Base-by-base conservation (phyloP, 1,140 invertebrate species). In the Stegodyphus dumicola region DNA sequence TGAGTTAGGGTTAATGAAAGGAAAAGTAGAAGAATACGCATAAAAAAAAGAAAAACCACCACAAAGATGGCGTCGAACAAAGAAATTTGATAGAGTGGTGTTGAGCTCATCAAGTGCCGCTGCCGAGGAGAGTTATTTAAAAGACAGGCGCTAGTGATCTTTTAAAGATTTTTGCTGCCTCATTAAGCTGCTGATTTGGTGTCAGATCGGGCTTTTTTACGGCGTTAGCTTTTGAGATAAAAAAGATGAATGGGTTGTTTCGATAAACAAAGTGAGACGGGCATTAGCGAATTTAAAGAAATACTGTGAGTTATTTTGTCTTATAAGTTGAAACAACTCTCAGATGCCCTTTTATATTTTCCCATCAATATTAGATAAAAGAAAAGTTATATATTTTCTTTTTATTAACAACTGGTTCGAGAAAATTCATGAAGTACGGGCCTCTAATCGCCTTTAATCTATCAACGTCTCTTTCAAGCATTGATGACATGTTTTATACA, bases 1-100 rank as follows among this genome's bases (percentile, higher is more conserved):
- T 85, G 81, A 85, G 81, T 85, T 85, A 85, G 81, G 81, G 73
- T 85, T 85, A 85, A 85, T 85, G 81, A 85, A 85, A 85, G 74
- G 66, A 74, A 73, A 74, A 74, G 79, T n/a, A 65, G 51, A 53
- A 13, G 52, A 74, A 33, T 71, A 71, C 54, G 33, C 49, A 54
- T 60, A 56, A 80, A 70, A 56, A 60, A 73, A 48, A 60, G n/a
- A 71, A 13, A 51, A 69, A 54, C 18, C 15, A 53, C 9, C 49
- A 15, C 69, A 66, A 81, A 81, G 70, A 81, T 81, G 78, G 78
- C 81, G 65, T 48, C 64, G 81, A 85, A 85, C 81, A 85, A 85
- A 85, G 81, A 85, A 85, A 85, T 77, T 85, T 85, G 81, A 85
- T 85, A 85, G 81, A 85, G 81, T 85, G 66, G 81, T 76, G 81